A percentile compares a stretch with the other conserved stretches of the same genome.
Evolutionary conservation across 2,113 vertebrate genomes (phyloP).

Genomic region (Cnemophilus loriae): DNA sequence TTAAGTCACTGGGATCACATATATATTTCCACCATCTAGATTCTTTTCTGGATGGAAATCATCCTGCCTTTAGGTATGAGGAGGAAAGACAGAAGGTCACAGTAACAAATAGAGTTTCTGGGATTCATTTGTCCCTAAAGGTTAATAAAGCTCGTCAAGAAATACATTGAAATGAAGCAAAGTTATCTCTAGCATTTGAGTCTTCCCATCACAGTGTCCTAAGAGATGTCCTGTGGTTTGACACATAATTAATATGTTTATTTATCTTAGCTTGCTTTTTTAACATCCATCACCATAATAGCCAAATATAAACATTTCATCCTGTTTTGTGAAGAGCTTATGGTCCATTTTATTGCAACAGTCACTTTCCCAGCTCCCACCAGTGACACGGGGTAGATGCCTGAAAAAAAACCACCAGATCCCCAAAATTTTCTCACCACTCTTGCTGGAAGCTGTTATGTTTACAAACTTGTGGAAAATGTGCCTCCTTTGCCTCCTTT

Average conservation of each 20-base stretch:
- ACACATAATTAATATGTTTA: constrained; percentile 55
- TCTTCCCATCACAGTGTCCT: constrained; percentile 12
- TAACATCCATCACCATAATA: not conserved
- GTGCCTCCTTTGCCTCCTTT: not conserved
- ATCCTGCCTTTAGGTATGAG: not conserved
- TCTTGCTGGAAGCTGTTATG: not conserved
- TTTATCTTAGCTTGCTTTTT: not conserved
- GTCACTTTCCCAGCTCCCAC: constrained; percentile 7
- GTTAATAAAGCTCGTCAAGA: constrained; percentile 20
- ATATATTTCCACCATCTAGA: not conserved
- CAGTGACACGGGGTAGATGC: not conserved
- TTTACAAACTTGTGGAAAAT: constrained; percentile 45
- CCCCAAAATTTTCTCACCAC: not conserved
- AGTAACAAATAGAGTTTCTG: not conserved
- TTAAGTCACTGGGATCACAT: fast-evolving
- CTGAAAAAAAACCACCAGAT: not conserved
- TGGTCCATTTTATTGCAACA: not conserved
- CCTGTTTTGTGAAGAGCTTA: not conserved
- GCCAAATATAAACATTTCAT: constrained; percentile 21
- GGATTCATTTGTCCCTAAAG: not conserved
- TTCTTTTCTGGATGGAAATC: not conserved
- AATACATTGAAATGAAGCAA: not conserved
- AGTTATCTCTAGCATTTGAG: not conserved
- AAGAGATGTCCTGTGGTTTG: constrained; percentile 43
- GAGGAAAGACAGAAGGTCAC: not conserved